phyloP scores from a whole-genome alignment of 2,797 vertebrate species.

The Todus mexicanus region DNA sequence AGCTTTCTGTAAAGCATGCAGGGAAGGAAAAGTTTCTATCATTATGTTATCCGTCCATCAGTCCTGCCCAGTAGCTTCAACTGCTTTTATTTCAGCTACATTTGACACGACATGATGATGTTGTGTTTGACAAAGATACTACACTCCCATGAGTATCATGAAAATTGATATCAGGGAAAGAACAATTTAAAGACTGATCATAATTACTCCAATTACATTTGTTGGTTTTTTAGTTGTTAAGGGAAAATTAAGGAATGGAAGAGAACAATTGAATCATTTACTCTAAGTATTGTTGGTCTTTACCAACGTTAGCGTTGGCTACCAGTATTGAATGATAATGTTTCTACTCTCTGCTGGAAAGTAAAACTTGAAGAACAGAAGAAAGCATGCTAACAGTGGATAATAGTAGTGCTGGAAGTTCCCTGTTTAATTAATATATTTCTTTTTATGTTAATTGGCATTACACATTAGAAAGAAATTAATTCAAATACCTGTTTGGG shows the following conservation, averaged over 20 bases:
- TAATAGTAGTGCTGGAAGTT: neutral
- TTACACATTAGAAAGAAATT: neutral
- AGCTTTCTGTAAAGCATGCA: neutral
- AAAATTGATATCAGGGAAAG: slow-evolving; percentile 7
- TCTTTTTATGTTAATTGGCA: neutral
- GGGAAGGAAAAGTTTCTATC: neutral
- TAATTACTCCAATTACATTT: slow-evolving; percentile 48
- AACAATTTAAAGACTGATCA: slow-evolving; percentile 13
- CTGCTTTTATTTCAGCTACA: neutral
- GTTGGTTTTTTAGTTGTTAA: slow-evolving; percentile 23
- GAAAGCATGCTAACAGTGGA: neutral
- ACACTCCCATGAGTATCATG: neutral
- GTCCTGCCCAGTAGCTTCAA: neutral
- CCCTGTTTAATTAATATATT: slow-evolving; percentile 14
- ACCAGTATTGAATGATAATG: neutral
- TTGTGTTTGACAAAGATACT: slow-evolving; percentile 11
- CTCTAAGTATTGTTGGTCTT: slow-evolving; percentile 31
- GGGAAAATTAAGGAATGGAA: neutral
- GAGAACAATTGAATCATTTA: slow-evolving; percentile 31
- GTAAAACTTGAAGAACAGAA: neutral
- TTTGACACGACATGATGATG: neutral
- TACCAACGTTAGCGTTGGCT: neutral
- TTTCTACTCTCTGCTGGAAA: slow-evolving; percentile 13
- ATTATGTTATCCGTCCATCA: neutral
- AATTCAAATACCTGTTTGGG: neutral